phyloP scores from a whole-genome alignment of 1,140 invertebrate genomes.

The Euura lappo region DNA sequence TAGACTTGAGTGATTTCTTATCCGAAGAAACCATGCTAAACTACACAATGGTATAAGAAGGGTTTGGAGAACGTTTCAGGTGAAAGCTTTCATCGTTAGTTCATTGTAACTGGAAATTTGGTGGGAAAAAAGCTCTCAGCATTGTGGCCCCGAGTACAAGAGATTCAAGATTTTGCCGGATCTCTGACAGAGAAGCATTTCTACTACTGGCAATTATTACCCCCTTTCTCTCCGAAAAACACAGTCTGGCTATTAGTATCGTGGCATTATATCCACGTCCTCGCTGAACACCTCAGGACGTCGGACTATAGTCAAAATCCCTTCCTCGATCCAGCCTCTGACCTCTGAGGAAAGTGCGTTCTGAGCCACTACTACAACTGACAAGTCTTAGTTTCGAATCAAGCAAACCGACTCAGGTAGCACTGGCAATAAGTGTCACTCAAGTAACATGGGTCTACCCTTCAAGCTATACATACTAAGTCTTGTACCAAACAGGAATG shows the following conservation, averaged over 20 bases:
- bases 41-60: too few relatives aligned
- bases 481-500: background rate
- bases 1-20: too few relatives aligned
- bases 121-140: too few relatives aligned
- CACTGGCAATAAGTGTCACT: constrained; percentile 4
- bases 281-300: background rate
- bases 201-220: too few relatives aligned
- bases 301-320: background rate
- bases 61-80: too few relatives aligned
- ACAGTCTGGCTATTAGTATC: background rate
- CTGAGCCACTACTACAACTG: too few relatives aligned
- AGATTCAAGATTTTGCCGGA: too few relatives aligned
- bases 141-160: too few relatives aligned
- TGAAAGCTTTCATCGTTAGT: too few relatives aligned
- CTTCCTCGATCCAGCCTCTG: background rate
- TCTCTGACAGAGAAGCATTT: too few relatives aligned
- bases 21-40: too few relatives aligned
- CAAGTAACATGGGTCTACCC: constrained; percentile 5
- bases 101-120: too few relatives aligned
- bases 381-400: background rate
- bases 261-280: background rate
- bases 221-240: background rate
- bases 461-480: background rate
- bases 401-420: background rate
- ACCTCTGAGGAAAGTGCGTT: background rate